phyloP scores from a whole-genome alignment of 2,888 invertebrate genomes.

The Pseudococcus longispinus region DNA sequence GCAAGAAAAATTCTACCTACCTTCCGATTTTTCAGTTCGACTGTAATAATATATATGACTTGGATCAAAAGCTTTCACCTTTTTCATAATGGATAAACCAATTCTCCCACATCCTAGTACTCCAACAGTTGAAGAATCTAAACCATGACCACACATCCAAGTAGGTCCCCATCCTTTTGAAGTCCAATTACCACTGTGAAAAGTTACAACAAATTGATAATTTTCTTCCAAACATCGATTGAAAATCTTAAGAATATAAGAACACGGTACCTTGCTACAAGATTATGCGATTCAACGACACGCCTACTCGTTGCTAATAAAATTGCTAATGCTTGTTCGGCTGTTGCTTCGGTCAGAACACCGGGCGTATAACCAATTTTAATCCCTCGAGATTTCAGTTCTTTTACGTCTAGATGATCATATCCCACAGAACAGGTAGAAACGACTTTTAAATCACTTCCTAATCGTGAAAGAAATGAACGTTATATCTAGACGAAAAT shows the following conservation, averaged over 20 bases:
- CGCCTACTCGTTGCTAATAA: constrained; percentile 82
- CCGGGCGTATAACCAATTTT: constrained; percentile 62
- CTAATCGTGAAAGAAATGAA: neutral
- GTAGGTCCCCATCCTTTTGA: constrained; percentile 11
- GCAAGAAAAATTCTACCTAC: constrained; percentile 44
- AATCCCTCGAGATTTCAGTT: constrained; percentile 63
- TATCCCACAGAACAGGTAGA: constrained; percentile 68
- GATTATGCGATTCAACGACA: constrained; percentile 73
- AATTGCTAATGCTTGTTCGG: constrained; percentile 79
- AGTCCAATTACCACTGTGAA: constrained; percentile 30
- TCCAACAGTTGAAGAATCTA: constrained; percentile 59
- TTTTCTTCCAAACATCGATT: too few species aligned
- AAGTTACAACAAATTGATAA: neutral
- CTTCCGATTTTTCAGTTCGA: constrained; percentile 57
- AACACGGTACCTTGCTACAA: constrained; percentile 49
- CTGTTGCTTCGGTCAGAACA: constrained; percentile 63
- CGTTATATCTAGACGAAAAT: neutral
- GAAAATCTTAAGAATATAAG: neutral
- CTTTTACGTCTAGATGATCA: constrained; percentile 67
- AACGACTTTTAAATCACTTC: neutral
- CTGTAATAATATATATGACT: constrained; percentile 58
- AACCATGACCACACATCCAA: constrained; percentile 59
- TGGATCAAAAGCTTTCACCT: constrained; percentile 58
- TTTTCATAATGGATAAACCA: constrained; percentile 58
- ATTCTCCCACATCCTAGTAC: constrained; percentile 59